A percentile compares a stretch with the other conserved stretches of the same genome.
These are phyloP conservation scores for Balaeniceps rex DNA, from an alignment of 2,113 vertebrate genomes.

Conservation along the genomic window DNA sequence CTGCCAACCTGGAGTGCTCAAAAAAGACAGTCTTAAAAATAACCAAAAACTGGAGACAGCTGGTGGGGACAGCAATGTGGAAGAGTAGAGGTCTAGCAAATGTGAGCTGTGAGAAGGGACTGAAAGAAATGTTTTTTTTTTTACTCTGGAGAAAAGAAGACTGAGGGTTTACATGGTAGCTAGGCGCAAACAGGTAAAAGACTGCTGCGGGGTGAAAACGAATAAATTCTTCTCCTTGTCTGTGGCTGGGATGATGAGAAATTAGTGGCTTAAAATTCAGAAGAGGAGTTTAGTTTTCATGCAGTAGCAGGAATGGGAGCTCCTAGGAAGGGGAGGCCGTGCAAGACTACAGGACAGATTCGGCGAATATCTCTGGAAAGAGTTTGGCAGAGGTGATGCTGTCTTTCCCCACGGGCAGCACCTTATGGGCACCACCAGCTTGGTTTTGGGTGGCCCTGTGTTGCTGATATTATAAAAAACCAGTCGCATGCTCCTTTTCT, in stretches of 20 bases:
- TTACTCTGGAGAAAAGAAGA: background rate
- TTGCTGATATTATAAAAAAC: accelerated
- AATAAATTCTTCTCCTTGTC: background rate
- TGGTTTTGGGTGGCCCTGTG: background rate
- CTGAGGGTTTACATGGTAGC: background rate
- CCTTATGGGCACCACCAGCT: background rate
- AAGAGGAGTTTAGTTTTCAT: background rate
- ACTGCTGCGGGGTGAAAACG: background rate
- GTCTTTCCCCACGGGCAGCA: background rate
- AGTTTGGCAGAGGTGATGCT: background rate
- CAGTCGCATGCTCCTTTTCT: background rate
- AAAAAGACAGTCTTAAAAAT: background rate
- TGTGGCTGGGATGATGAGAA: background rate
- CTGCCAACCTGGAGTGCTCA: background rate
- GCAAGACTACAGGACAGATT: background rate
- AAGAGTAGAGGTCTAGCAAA: background rate
- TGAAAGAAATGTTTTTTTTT: background rate
- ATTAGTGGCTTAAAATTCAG: background rate
- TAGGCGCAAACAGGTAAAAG: background rate
- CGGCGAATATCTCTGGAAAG: background rate
- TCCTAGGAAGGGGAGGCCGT: background rate
- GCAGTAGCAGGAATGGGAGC: background rate
- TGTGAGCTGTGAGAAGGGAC: background rate
- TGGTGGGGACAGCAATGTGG: background rate
- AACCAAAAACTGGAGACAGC: background rate